Conservation (phyloP, 2,888 invertebrate species). For the Lochmaea capreae region DNA sequence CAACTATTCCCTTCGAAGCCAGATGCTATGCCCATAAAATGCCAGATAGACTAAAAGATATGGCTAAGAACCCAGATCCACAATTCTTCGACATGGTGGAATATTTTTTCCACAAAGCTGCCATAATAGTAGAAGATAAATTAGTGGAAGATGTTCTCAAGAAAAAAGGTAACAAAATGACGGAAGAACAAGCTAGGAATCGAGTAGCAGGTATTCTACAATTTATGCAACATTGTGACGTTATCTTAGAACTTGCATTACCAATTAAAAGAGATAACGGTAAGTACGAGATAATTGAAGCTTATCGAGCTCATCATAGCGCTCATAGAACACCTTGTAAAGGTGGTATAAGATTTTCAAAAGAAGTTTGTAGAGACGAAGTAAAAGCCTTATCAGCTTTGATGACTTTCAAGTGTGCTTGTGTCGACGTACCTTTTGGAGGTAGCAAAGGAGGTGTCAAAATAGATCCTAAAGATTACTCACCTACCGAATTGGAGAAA, state of each 20-base stretch:
- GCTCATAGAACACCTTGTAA: constrained; percentile 97
- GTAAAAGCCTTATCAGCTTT: constrained; percentile 95
- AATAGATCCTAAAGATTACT: constrained; percentile 92
- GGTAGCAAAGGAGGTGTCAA: constrained; percentile 96
- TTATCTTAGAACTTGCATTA: constrained; percentile 90
- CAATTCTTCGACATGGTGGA: constrained; percentile 94
- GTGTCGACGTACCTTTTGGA: constrained; percentile 98
- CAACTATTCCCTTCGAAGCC: neutral
- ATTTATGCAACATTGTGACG: constrained; percentile 96
- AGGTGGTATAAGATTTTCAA: constrained; percentile 86
- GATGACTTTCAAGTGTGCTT: constrained; percentile 99
- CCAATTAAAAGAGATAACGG: constrained; percentile 96
- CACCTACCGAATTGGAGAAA: constrained; percentile 92
- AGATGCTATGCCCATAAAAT: constrained; percentile 70
- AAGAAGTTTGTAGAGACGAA: constrained; percentile 91
- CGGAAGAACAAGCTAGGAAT: constrained; percentile 87
- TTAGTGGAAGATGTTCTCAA: constrained; percentile 79
- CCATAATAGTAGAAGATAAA: constrained; percentile 88
- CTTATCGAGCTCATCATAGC: constrained; percentile 96
- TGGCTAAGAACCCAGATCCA: constrained; percentile 83
- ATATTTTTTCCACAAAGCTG: constrained; percentile 96
- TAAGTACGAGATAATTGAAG: constrained; percentile 96
- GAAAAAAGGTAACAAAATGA: constrained; percentile 77
- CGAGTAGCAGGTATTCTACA: constrained; percentile 94
- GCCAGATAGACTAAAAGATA: constrained; percentile 84